Conservation (phyloP, 2,888 invertebrate genomes). For the Pseudeuparius sepicola region DNA sequence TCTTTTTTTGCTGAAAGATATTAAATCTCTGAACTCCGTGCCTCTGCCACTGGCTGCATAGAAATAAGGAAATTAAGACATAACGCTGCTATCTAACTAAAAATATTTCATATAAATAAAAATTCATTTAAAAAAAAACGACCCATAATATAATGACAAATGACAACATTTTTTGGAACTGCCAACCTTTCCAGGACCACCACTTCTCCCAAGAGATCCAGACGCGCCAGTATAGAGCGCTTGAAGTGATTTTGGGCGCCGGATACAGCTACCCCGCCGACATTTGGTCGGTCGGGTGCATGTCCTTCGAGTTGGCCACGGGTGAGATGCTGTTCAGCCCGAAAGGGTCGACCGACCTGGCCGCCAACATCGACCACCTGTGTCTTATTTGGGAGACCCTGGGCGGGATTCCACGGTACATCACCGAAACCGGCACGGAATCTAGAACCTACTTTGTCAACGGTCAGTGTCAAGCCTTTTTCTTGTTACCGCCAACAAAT, state of each 20-base stretch:
- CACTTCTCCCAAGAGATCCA: conserved; percentile 68
- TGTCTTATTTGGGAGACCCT: conserved; percentile 76
- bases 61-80: too few species aligned
- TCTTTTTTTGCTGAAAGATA: too few species aligned
- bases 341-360: conserved; percentile 56
- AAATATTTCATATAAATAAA: too few species aligned
- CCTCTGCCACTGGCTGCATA: too few species aligned
- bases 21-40: too few species aligned
- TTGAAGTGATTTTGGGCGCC: conserved; percentile 69
- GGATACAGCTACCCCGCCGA: conserved; percentile 73
- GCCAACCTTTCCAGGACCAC: conserved; percentile 51
- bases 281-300: conserved; percentile 78
- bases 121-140: too few species aligned
- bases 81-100: too few species aligned
- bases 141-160: too few species aligned
- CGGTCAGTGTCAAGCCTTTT: too few species aligned
- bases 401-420: conserved; percentile 64
- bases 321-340: conserved; percentile 83
- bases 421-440: conserved; percentile 64
- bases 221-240: conserved; percentile 70
- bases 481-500: too few species aligned
- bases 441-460: conserved; percentile 40
- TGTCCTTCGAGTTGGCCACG: conserved; percentile 80
- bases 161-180: too few species aligned
- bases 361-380: conserved; percentile 74